Base-by-base conservation (phyloP, 2,888 invertebrate species). In the Lithosia quadra region DNA sequence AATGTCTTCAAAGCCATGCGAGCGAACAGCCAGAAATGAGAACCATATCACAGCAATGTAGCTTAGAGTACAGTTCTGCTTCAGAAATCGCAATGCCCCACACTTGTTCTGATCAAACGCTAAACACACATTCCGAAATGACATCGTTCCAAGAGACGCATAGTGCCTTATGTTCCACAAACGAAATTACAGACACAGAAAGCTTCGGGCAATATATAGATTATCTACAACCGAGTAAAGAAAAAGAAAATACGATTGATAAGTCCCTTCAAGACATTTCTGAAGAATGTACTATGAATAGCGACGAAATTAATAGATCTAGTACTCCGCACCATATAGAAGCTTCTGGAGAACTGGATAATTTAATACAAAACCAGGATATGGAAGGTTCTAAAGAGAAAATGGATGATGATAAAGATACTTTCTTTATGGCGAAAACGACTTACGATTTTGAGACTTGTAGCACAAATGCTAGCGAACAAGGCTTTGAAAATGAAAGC, bases 11-110 rank as follows among this genome's bases (percentile, higher is more conserved):
- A 68, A 93, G 92, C 65, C 92, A 92, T 24, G 92, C 92, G 0
- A 78, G 78, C 33, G 93, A 93, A 34, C 92, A 88, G 59, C 95
- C 95, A 5, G 94, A 94, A 74, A 95, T 96, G 95, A 91, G 96
- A 33, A 96, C 96, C 0, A 96, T 97, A 36, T 97, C 97, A 0
- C 97, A 97, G 78, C 97, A 97, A 76, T 97, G 97, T 79, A 97
- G 97, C 70, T 89, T 97, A 61, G 97, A 97, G 82, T 97, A 97
- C 81, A 96, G 96, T 74, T 96, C 97, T 0, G 96, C 96, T 0
- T 95, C 95, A 1, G 95, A 95, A 86, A 93, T 93, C 75, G 95
- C 95, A 0, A 91, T 95, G 87, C 95, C 95, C 0, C 92, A 95
- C 74, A 94, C 95, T 0, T 95, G 93, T 73, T 95, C 95, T 0